Conservation (phyloP, 1,140 invertebrate genomes). For the Sminthurides bifidus region DNA sequence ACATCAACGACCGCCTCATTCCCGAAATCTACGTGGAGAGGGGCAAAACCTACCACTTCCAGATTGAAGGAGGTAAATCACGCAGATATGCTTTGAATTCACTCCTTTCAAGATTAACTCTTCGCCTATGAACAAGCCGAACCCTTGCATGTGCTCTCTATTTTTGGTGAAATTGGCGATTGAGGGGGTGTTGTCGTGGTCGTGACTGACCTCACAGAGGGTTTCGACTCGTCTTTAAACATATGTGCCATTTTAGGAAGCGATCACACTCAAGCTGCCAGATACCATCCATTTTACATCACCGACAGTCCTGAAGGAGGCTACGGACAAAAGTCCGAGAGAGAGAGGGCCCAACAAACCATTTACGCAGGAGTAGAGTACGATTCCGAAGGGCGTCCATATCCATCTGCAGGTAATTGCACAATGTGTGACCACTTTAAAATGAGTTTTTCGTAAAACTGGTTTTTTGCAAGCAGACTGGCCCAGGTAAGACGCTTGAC, state of each 20-base stretch:
- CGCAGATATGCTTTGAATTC: too few relatives aligned
- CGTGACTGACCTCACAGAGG: neutral
- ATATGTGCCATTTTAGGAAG: too few relatives aligned
- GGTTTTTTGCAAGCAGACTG: too few relatives aligned
- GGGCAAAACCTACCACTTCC: conserved; percentile 77
- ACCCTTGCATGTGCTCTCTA: neutral
- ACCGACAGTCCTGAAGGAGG: conserved; percentile 73
- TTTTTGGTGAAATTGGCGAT: neutral
- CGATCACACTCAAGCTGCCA: conserved; percentile 42
- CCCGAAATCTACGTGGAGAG: conserved; percentile 81
- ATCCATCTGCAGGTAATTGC: conserved; percentile 56
- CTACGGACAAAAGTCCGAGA: conserved; percentile 58
- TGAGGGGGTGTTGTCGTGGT: neutral
- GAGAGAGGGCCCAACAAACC: conserved; percentile 52
- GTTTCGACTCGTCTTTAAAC: too few relatives aligned
- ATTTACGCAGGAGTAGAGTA: conserved; percentile 69
- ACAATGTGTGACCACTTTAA: too few relatives aligned
- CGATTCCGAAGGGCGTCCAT: conserved; percentile 59
- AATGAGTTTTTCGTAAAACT: too few relatives aligned
- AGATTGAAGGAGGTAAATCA: conserved; percentile 59
- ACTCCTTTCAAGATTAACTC: too few relatives aligned
- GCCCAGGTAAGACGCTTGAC: too few relatives aligned
- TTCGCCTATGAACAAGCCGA: too few relatives aligned
- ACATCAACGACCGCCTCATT: conserved; percentile 79
- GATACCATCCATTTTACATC: conserved; percentile 90